Percentiles rank a stretch among this genome's conserved stretches.
Evolutionary conservation across 2,113 vertebrate species (phyloP).

Genomic region (Nothocercus nigrocapillus): DNA sequence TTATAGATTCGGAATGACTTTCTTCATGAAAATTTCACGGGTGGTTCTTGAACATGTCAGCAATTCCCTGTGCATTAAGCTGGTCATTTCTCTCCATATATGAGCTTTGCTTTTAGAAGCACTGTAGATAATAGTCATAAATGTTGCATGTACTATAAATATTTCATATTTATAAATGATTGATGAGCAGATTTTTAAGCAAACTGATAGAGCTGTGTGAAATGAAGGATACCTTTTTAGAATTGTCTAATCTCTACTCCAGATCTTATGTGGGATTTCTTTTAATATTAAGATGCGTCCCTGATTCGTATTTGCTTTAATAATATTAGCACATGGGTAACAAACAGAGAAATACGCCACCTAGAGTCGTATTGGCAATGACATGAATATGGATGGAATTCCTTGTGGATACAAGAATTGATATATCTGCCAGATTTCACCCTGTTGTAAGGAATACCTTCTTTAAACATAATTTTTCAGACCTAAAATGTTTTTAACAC

Average conservation of each 20-base stretch:
- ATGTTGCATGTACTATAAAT: conserved; percentile 31
- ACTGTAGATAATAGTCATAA: background rate
- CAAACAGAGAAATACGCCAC: background rate
- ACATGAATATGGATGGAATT: background rate
- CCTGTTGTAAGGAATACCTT: background rate
- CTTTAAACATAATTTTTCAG: background rate
- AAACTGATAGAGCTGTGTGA: background rate
- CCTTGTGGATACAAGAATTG: background rate
- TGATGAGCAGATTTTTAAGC: background rate
- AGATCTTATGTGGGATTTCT: background rate
- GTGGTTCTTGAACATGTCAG: background rate
- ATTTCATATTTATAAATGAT: conserved; percentile 4
- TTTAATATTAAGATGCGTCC: background rate
- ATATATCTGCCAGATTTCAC: background rate
- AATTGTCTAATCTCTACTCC: background rate
- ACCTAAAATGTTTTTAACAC: background rate
- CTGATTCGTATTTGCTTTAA: background rate
- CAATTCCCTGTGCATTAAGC: background rate
- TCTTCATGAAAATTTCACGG: background rate
- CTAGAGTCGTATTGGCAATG: background rate
- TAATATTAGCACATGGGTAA: background rate
- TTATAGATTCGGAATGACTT: background rate
- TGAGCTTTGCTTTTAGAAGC: background rate
- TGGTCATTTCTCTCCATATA: background rate
- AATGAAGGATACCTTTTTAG: background rate